phyloP scores from a whole-genome alignment of 2,113 vertebrate genomes.

The Oncorhynchus nerka region DNA sequence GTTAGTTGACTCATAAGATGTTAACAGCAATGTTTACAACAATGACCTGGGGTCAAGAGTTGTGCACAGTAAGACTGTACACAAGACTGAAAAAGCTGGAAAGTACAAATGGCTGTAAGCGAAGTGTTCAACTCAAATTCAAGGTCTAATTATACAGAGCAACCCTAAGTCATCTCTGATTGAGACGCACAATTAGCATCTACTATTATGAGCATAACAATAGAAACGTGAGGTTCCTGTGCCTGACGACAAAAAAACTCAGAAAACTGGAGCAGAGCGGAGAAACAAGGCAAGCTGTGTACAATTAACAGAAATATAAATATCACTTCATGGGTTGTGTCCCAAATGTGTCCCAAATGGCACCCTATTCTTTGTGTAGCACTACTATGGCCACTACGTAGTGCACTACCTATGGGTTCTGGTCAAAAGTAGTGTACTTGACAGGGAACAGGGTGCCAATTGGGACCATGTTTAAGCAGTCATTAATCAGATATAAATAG shows the following conservation, averaged over 20 bases:
- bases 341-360: too few species aligned
- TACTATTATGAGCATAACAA: constrained; percentile 53
- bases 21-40: too few species aligned
- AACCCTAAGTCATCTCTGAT: constrained; percentile 17
- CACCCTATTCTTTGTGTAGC: too few species aligned
- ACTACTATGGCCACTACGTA: too few species aligned
- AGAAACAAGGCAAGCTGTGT: constrained; percentile 79
- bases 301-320: constrained; percentile 96
- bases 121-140: neutral
- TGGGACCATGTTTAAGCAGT: constrained; percentile 82
- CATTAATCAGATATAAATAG: constrained; percentile 99
- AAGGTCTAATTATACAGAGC: neutral
- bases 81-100: neutral
- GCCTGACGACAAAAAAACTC: constrained; percentile 52
- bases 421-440: too few species aligned
- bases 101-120: neutral
- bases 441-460: too few species aligned
- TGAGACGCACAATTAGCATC: constrained; percentile 44
- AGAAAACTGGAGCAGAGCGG: constrained; percentile 73
- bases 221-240: constrained; percentile 53
- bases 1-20: too few species aligned
- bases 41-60: too few species aligned
- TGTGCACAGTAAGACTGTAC: too few species aligned
- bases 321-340: constrained; percentile 48
- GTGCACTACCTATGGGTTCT: too few species aligned